Base-by-base conservation (phyloP, 2,888 invertebrate species). In the Ceraclea dissimilis region DNA sequence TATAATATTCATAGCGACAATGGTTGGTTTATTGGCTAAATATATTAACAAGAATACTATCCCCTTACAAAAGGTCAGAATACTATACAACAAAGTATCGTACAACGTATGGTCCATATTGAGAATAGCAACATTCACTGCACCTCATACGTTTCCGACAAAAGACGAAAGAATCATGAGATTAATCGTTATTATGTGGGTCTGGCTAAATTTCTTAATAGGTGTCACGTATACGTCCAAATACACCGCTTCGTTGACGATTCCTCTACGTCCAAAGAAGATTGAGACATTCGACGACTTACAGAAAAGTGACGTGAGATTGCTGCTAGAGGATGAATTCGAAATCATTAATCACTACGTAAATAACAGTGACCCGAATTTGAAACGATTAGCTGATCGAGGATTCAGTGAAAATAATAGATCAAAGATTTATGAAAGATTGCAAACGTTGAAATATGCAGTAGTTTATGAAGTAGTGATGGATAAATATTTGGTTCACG, bases 391-490 rank as follows among this genome's bases (percentile, higher is more conserved):
- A 17, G 11, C 51, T 1, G 31, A 43, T n/a, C 20, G n/a, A 46
- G 44, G 26, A 2, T 18, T 51, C 17, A 19, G 13, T 4, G 50
- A 55, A 50, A 44, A 2, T 1, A 17, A 51, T 19, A 26, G 21
- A 18, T 16, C 17, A n/a, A 44, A 46, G 46, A 16, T 52, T 11
- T 18, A n/a, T 16, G 13, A 26, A 26, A 13, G 43, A 1, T 5
- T 52, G 2, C 13, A 26, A 8, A 17, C 50, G 1, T 46, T 46
- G 16, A n/a, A 26, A 6, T 50, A 34, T 17, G 56, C 52, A 34
- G 22, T 52, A 10, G 34, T 56, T n/a, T 31, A 52, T 11, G 51
- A 56, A 49, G 44, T 56, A n/a, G 34, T 56, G 26, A 48, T 51
- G 2, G 49, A 52, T 16, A 52, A 56, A 33, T 52, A 43, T 26